Evolutionary conservation across 2,888 invertebrate species (phyloP).

Genomic region (Parelbella ahira): DNA sequence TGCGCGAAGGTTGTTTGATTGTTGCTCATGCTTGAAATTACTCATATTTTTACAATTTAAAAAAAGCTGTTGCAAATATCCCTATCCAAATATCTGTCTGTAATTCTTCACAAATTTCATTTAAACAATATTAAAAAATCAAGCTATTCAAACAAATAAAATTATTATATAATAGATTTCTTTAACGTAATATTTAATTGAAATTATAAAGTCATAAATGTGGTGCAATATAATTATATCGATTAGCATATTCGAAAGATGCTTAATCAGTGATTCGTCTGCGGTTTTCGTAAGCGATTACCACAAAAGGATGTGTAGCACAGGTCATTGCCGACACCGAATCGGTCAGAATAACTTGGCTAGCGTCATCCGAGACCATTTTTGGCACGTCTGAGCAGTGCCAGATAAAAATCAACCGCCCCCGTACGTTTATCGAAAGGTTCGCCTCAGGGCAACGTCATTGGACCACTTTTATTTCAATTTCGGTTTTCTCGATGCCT

Average conservation of each 20-base stretch:
- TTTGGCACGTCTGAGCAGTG: conserved; percentile 54
- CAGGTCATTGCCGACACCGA: conserved; percentile 64
- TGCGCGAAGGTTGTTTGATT: no score
- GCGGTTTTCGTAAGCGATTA: conserved; percentile 55
- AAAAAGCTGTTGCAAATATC: no score
- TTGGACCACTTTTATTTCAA: conserved; percentile 50
- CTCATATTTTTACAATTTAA: no score
- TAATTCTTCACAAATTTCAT: no score
- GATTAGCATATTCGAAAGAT: conserved; percentile 28
- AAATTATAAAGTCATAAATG: conserved; percentile 19
- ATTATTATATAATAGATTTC: conserved; percentile 20
- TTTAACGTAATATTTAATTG: conserved; percentile 18
- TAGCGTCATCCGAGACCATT: conserved; percentile 61
- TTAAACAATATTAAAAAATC: no score
- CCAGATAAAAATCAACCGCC: conserved; percentile 50
- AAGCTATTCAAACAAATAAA: no score
- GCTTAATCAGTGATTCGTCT: conserved; percentile 35
- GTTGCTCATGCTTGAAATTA: no score
- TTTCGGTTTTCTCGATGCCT: no score
- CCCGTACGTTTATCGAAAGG: conserved; percentile 46
- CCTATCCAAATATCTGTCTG: no score
- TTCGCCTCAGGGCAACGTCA: conserved; percentile 55
- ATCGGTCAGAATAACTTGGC: conserved; percentile 41
- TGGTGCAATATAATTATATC: conserved; percentile 25
- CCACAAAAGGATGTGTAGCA: conserved; percentile 52